A percentile compares a stretch with the other conserved stretches of the same genome.
These are phyloP conservation scores for Zophobas morio DNA, from an alignment of 1,140 invertebrate genomes.

Conservation along the genomic window DNA sequence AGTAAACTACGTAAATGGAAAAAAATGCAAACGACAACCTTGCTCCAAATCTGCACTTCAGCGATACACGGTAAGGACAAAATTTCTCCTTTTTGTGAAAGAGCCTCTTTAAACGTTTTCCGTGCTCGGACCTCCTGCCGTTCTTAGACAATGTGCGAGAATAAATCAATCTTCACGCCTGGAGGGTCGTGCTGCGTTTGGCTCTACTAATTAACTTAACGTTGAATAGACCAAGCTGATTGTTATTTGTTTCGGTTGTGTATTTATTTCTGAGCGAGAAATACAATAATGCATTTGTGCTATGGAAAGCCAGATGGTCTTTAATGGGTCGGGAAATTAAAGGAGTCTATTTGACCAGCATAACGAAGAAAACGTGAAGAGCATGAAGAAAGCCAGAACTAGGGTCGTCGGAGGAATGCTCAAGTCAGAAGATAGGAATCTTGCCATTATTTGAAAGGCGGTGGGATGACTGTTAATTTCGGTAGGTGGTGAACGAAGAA, in stretches of 20 bases:
- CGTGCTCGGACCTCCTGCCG: constrained; percentile 44
- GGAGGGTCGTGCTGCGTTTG: constrained; percentile 41
- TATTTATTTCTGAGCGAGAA: constrained; percentile 14
- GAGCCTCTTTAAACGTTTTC: constrained; percentile 8
- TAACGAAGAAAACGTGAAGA: constrained; percentile 38
- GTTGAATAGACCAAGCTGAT: constrained; percentile 53
- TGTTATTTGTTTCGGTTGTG: constrained; percentile 53
- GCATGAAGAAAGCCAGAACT: constrained; percentile 29
- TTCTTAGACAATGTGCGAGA: constrained; percentile 52
- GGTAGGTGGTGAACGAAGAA: not conserved
- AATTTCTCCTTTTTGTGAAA: constrained; percentile 8
- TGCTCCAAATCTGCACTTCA: constrained; percentile 26
- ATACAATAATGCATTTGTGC: constrained; percentile 25
- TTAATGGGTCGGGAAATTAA: constrained; percentile 42
- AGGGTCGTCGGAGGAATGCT: constrained; percentile 10
- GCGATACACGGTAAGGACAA: not conserved
- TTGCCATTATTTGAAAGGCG: constrained; percentile 15
- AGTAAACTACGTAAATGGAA: constrained; percentile 2
- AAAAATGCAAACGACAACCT: constrained; percentile 3
- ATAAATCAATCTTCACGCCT: constrained; percentile 56
- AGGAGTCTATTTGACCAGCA: constrained; percentile 19
- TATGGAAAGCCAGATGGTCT: constrained; percentile 24
- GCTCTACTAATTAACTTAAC: constrained; percentile 54
- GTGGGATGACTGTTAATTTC: constrained; percentile 30
- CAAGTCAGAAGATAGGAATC: constrained; percentile 14